Evolutionary conservation across 2,113 vertebrate species (phyloP).

Genomic region (Zosterops japonicus): DNA sequence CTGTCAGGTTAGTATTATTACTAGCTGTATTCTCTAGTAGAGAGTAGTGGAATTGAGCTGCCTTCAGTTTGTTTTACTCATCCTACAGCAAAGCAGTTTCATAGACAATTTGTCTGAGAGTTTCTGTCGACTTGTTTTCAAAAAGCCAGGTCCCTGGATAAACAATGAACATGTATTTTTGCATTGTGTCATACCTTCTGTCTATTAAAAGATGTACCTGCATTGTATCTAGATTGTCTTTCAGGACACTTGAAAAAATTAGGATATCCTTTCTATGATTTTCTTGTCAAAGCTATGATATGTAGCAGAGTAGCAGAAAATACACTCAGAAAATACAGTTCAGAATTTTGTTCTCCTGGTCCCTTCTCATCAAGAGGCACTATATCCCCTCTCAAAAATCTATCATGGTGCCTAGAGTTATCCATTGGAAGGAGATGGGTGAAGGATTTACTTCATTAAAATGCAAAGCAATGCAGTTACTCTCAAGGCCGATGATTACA

Average conservation of each 20-base stretch:
- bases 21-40: neutral
- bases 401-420: neutral
- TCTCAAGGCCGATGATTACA: neutral
- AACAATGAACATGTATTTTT: neutral
- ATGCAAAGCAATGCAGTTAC: neutral
- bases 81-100: neutral
- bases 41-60: neutral
- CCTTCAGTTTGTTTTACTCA: neutral
- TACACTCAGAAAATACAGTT: neutral
- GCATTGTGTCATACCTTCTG: neutral
- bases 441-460: conserved; percentile 7
- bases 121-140: neutral
- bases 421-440: neutral
- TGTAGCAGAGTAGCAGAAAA: neutral
- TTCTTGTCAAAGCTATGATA: neutral
- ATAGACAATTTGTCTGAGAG: neutral
- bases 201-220: neutral
- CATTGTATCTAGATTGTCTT: neutral
- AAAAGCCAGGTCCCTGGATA: neutral
- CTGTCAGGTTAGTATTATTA: neutral
- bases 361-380: neutral
- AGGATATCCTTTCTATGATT: neutral
- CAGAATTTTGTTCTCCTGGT: neutral
- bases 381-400: neutral
- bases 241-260: neutral